These are phyloP conservation scores for Petrolisthes cinctipes DNA, from an alignment of 2,888 invertebrate genomes.

Conservation along the genomic window DNA sequence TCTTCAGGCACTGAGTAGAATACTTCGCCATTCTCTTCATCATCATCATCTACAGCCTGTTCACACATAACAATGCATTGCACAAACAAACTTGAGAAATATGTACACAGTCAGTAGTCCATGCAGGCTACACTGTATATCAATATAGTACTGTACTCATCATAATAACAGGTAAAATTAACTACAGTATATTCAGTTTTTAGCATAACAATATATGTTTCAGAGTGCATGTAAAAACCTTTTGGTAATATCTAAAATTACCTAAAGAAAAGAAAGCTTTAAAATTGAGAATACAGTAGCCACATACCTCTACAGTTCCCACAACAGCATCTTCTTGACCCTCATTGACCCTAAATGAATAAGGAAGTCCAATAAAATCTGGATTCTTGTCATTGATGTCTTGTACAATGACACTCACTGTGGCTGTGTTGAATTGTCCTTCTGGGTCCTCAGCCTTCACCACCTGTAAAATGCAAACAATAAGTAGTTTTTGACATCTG, in stretches of 20 bases:
- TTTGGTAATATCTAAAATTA: no score
- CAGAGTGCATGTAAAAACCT: no score
- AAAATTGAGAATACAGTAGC: not conserved
- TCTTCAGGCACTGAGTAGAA: constrained; percentile 84
- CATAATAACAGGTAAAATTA: no score
- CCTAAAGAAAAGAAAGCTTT: no score
- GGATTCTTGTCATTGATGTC: constrained; percentile 94
- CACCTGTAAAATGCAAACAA: constrained; percentile 72
- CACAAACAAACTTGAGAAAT: not conserved
- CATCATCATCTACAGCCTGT: constrained; percentile 85
- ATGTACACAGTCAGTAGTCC: not conserved
- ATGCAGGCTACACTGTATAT: no score
- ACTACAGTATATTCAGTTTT: no score
- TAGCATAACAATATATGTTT: no score
- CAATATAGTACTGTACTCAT: no score
- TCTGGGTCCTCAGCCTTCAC: constrained; percentile 89
- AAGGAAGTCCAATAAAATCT: constrained; percentile 85
- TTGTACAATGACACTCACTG: constrained; percentile 88
- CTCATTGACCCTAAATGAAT: constrained; percentile 76
- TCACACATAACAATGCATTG: not conserved
- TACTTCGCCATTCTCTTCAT: constrained; percentile 85
- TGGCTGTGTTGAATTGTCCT: constrained; percentile 83
- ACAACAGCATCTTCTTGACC: constrained; percentile 81
- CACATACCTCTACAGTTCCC: constrained; percentile 78
- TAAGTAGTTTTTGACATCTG: not conserved